Evolutionary conservation across 2,888 invertebrate genomes (phyloP), one percentile per base, ranked within the genome.

Genomic region (Sicus ferrugineus): DNA sequence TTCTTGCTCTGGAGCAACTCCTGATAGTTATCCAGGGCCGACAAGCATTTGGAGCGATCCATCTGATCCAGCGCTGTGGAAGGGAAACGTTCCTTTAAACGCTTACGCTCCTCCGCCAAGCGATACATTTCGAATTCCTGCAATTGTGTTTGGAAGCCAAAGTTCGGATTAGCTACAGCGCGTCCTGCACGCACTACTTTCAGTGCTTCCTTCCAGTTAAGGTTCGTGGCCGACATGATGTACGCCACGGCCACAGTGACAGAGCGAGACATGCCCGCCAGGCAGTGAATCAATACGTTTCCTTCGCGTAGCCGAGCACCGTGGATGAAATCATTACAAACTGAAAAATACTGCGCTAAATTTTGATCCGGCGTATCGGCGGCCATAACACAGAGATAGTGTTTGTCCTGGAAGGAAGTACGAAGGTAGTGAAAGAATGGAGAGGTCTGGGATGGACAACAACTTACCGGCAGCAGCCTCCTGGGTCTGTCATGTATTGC

Each of bases 271-370:
- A 98, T 96, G 34, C 98, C 98, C 23, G 97, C 98, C 81, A 98
- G 87, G 85, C 98, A 98, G 85, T 98, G 98, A 78, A 98, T 95
- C 30, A 98, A 90, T 52, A 95, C 95, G 84, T 93, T 93, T 63
- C 97, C 97, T 71, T 95, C 95, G 68, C 94, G 88, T 30, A 96
- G 88, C 42, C 98, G 89, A 1, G 97, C 97, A 0, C 92, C 92
- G 84, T 98, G 98, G 77, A 98, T 97, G 85, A 98, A 98, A 85
- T 98, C 97, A 87, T 96, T 97, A 87, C 96, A 96, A 74, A 95
- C 86, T 56, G 95, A 90, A 86, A 98, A 97, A 87, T 94, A 96
- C 85, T 96, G 96, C 42, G 93, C 92, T 67, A 98, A 88, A 86
- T 97, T 96, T 87, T 98, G 97, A 79, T 94, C 93, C 0, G 97